Percentiles rank a stretch among this genome's conserved stretches.
These are phyloP conservation scores for Athripsodes cinereus DNA, from an alignment of 2,888 invertebrate species.

Conservation along the genomic window DNA sequence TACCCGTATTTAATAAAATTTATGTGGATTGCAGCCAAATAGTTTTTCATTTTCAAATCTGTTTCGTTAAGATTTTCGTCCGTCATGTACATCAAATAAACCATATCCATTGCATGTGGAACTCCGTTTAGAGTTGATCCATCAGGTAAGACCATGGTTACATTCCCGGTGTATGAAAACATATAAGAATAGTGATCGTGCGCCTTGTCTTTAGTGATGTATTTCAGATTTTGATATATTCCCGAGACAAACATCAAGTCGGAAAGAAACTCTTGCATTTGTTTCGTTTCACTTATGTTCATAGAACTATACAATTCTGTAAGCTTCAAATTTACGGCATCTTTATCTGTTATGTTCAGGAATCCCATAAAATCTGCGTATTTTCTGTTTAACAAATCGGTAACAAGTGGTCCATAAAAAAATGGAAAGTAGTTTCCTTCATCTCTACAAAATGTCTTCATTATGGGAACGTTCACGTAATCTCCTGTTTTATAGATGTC, in stretches of 20 bases:
- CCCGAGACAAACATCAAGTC: slow-evolving; percentile 16
- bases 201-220: slow-evolving; percentile 3
- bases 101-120: slow-evolving; percentile 5
- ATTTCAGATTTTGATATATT: slow-evolving; percentile 7
- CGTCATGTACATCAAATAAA: neutral
- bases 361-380: slow-evolving; percentile 10
- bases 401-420: neutral
- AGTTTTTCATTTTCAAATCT: slow-evolving; percentile 39
- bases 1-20: slow-evolving; percentile 57
- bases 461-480: slow-evolving; percentile 43
- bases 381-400: neutral
- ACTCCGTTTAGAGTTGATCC: neutral
- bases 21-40: slow-evolving; percentile 52
- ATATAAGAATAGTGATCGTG: neutral
- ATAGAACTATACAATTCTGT: slow-evolving; percentile 34
- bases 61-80: slow-evolving; percentile 28
- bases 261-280: slow-evolving; percentile 11
- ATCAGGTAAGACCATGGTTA: neutral
- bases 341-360: slow-evolving; percentile 31
- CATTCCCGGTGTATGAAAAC: slow-evolving; percentile 9
- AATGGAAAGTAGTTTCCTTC: slow-evolving; percentile 42
- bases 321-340: slow-evolving; percentile 34
- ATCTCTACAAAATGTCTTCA: slow-evolving; percentile 50
- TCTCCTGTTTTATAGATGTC: slow-evolving; percentile 38
- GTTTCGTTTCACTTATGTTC: slow-evolving; percentile 9